A percentile compares a stretch with the other conserved stretches of the same genome.
phyloP scores from a whole-genome alignment of 2,113 vertebrate species.

The Amia ocellicauda region DNA sequence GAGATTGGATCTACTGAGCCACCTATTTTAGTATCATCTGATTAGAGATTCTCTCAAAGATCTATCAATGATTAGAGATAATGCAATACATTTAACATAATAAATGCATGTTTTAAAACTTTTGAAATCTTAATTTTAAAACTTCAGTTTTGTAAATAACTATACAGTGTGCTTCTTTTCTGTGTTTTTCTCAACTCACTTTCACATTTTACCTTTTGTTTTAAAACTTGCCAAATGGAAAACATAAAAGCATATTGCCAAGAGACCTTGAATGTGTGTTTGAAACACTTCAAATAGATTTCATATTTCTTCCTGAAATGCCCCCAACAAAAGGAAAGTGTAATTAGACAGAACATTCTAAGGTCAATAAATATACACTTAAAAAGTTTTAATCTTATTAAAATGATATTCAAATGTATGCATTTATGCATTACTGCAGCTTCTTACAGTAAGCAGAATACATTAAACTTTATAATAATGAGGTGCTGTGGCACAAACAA shows the following conservation, averaged over 20 bases:
- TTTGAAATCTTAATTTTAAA: too few relatives aligned
- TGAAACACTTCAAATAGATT: slow-evolving; percentile 35
- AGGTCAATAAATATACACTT: slow-evolving; percentile 33
- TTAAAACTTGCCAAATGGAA: slow-evolving; percentile 56
- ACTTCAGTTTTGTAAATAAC: too few relatives aligned
- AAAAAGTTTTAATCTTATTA: slow-evolving; percentile 33
- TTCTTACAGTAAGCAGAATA: slow-evolving; percentile 24
- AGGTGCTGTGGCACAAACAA: slow-evolving; percentile 31
- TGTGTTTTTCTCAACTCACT: slow-evolving; percentile 35
- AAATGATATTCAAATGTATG: slow-evolving; percentile 51
- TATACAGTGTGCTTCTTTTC: too few relatives aligned
- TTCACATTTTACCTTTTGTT: slow-evolving; percentile 44
- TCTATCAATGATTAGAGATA: too few relatives aligned
- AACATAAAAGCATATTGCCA: slow-evolving; percentile 50
- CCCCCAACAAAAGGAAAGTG: slow-evolving; percentile 21
- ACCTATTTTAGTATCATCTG: too few relatives aligned
- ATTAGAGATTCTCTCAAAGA: too few relatives aligned
- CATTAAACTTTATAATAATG: slow-evolving; percentile 32
- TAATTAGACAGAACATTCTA: slow-evolving; percentile 16
- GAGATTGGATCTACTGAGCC: too few relatives aligned
- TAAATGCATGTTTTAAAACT: too few relatives aligned
- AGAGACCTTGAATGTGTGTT: slow-evolving; percentile 37
- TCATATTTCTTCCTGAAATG: slow-evolving; percentile 36
- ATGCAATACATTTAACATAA: too few relatives aligned
- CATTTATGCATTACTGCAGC: slow-evolving; percentile 16